Conservation (phyloP, 2,113 vertebrate genomes). For the Syngnathoides biaculeatus region DNA sequence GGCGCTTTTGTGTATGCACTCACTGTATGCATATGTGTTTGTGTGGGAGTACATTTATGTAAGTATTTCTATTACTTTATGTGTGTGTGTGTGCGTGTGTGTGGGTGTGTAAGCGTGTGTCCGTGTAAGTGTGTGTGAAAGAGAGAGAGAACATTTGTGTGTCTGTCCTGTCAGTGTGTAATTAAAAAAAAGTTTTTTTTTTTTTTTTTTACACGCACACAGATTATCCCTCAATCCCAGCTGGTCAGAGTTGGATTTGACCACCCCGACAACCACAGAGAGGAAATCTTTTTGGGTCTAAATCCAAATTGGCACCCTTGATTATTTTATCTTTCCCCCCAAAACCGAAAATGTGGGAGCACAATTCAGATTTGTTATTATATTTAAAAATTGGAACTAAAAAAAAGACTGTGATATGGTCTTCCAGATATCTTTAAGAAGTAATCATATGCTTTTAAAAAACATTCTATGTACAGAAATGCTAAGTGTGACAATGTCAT, state of each 20-base stretch:
- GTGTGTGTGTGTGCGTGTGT: not conserved
- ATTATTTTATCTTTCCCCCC: conserved; percentile 32
- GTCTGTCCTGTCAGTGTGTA: conserved; percentile 57
- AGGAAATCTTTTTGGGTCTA: conserved; percentile 67
- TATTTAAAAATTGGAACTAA: too few relatives aligned
- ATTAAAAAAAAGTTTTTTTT: conserved; percentile 74
- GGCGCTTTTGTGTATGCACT: conserved; percentile 9
- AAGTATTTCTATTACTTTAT: not conserved
- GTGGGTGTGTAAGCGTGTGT: not conserved
- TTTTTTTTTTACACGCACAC: conserved; percentile 59
- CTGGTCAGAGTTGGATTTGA: conserved; percentile 74
- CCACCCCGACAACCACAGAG: conserved; percentile 61
- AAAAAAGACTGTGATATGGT: not conserved
- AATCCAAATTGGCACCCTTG: conserved; percentile 72
- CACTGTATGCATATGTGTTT: conserved; percentile 12
- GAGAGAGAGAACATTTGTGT: not conserved
- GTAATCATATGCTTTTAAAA: not conserved
- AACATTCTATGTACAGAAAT: not conserved
- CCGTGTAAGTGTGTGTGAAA: not conserved
- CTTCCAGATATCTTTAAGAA: not conserved
- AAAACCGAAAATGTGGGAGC: conserved; percentile 17
- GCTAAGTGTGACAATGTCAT: not conserved
- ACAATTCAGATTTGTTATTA: conserved; percentile 17
- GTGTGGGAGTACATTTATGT: not conserved
- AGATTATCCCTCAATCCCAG: conserved; percentile 76